A percentile compares a stretch with the other conserved stretches of the same genome.
Conservation (phyloP, 2,888 invertebrate species). For the Philereme vetulata region DNA sequence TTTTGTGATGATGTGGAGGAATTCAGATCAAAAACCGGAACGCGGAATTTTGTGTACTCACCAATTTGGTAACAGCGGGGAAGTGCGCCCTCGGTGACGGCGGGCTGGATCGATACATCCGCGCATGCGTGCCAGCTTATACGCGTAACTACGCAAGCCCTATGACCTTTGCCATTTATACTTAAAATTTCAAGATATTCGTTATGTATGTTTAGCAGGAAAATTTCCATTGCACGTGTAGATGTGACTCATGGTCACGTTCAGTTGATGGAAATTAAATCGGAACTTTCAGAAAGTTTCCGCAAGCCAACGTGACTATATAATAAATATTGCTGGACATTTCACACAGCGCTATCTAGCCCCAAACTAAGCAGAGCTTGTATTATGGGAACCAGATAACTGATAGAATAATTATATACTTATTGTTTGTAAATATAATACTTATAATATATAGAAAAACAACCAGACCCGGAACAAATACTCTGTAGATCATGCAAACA, state of each 20-base stretch:
- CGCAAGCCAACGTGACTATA: too few relatives aligned
- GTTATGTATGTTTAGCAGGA: not conserved
- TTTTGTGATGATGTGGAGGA: constrained; percentile 35
- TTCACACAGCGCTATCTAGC: too few relatives aligned
- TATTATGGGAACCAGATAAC: too few relatives aligned
- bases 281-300: constrained; percentile 8
- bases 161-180: constrained; percentile 26
- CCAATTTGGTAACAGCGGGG: constrained; percentile 64
- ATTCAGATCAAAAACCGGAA: constrained; percentile 37
- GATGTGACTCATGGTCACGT: constrained; percentile 3
- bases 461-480: too few relatives aligned
- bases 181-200: not conserved
- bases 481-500: too few relatives aligned
- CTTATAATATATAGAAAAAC: too few relatives aligned
- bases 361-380: too few relatives aligned
- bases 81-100: constrained; percentile 52
- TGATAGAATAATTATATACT: too few relatives aligned
- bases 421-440: too few relatives aligned
- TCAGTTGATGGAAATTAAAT: not conserved
- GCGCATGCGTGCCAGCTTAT: constrained; percentile 59
- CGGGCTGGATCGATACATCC: constrained; percentile 55
- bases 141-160: constrained; percentile 47
- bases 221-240: constrained; percentile 14
- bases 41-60: constrained; percentile 67
- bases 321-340: too few relatives aligned